phyloP scores from a whole-genome alignment of 2,888 invertebrate species.

The Taenaris catops region DNA sequence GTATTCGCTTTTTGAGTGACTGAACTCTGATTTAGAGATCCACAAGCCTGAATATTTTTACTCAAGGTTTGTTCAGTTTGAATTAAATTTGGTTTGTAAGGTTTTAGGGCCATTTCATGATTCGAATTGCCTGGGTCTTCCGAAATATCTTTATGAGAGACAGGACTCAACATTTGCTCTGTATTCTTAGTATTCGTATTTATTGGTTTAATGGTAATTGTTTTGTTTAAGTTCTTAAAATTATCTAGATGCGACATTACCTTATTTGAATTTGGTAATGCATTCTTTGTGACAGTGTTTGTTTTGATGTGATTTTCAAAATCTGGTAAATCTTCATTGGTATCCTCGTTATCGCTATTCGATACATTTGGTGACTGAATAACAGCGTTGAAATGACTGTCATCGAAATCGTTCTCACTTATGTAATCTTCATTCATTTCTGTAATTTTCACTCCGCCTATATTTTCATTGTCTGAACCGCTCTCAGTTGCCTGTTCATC shows the following conservation, averaged over 20 bases:
- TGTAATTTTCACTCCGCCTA: slow-evolving; percentile 47
- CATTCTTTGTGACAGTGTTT: slow-evolving; percentile 32
- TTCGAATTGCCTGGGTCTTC: slow-evolving; percentile 33
- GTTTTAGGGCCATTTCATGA: slow-evolving; percentile 37
- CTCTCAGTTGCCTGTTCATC: slow-evolving; percentile 23
- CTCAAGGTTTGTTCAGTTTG: slow-evolving; percentile 23
- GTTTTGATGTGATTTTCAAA: slow-evolving; percentile 37
- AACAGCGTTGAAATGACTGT: slow-evolving; percentile 31
- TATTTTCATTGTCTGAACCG: slow-evolving; percentile 36
- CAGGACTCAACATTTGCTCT: slow-evolving; percentile 13
- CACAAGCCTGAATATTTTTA: slow-evolving; percentile 24
- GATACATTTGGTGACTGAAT: slow-evolving; percentile 48
- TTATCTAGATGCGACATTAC: slow-evolving; percentile 32
- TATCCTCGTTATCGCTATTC: slow-evolving; percentile 33
- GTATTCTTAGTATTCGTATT: slow-evolving; percentile 26
- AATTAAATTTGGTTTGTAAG: slow-evolving; percentile 32
- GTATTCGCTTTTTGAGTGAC: slow-evolving; percentile 37
- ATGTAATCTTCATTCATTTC: slow-evolving; percentile 42
- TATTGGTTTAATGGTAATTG: slow-evolving; percentile 38
- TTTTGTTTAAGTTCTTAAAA: slow-evolving; percentile 46
- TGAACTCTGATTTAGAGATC: slow-evolving; percentile 28
- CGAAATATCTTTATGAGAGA: slow-evolving; percentile 10
- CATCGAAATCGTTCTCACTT: slow-evolving; percentile 36
- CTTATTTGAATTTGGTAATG: slow-evolving; percentile 21
- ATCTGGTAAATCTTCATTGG: slow-evolving; percentile 34